These are phyloP conservation scores for Micronycteris hirsuta DNA, from an alignment of 2,113 vertebrate species.

Conservation along the genomic window DNA sequence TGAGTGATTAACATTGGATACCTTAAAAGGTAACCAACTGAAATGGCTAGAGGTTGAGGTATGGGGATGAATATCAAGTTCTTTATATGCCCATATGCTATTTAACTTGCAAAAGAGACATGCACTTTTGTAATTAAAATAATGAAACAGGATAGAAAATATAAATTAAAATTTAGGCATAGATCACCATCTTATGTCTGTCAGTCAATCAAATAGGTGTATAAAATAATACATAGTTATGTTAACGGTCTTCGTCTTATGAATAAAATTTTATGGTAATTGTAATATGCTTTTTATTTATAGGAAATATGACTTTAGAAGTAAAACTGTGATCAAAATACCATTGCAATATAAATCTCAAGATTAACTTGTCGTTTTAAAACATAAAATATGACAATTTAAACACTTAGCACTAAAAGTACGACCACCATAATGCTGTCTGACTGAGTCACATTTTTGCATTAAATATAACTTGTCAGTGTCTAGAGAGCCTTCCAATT, in stretches of 20 bases:
- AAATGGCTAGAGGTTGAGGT: neutral
- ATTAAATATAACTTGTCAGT: neutral
- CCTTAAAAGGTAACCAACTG: neutral
- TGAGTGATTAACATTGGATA: neutral
- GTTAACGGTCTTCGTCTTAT: neutral
- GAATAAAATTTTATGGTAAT: neutral
- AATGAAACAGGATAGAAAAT: neutral
- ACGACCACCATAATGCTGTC: neutral
- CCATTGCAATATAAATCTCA: neutral
- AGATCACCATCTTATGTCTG: neutral
- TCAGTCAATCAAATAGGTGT: neutral
- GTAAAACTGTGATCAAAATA: neutral
- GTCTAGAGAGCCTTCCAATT: neutral
- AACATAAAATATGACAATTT: neutral
- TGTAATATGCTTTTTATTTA: conserved; percentile 5
- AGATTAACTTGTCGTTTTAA: neutral
- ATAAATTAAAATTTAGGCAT: neutral
- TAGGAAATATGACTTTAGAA: conserved; percentile 2
- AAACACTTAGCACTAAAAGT: neutral
- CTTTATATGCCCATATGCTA: neutral
- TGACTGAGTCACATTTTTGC: neutral
- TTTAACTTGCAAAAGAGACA: neutral
- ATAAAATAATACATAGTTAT: neutral
- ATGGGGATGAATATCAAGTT: neutral
- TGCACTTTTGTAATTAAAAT: neutral